Evolutionary conservation across 2,797 vertebrate species (phyloP).

Genomic region (Rhadinocentrus ornatus): DNA sequence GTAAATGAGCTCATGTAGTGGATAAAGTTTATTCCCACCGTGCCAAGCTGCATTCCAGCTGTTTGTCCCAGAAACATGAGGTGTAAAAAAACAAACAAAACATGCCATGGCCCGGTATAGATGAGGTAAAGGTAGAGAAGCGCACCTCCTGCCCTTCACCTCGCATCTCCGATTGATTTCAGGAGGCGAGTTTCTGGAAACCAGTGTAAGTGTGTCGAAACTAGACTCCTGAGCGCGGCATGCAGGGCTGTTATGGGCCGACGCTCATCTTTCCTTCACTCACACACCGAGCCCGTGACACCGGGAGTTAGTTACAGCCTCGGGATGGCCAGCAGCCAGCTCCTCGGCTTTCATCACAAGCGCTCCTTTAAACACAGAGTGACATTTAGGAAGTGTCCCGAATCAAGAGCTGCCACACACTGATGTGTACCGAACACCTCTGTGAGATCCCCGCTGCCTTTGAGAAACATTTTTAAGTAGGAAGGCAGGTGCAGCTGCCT

Average conservation of each 20-base stretch:
- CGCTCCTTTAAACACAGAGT: constrained; percentile 55
- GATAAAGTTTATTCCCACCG: neutral
- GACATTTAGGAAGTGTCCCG: constrained; percentile 49
- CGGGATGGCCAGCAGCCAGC: constrained; percentile 28
- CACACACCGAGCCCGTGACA: constrained; percentile 52
- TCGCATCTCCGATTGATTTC: constrained; percentile 54
- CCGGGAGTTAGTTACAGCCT: constrained; percentile 64
- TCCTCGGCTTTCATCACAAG: constrained; percentile 55
- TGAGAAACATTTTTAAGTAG: neutral
- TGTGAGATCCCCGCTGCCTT: no score
- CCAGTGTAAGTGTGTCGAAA: constrained; percentile 43
- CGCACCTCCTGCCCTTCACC: constrained; percentile 17
- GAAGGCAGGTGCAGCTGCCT: no score
- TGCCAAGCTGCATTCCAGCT: constrained; percentile 18
- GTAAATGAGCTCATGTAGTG: no score
- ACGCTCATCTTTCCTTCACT: constrained; percentile 26
- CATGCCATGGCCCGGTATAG: constrained; percentile 13
- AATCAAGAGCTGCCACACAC: no score
- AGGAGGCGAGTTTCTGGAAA: constrained; percentile 29
- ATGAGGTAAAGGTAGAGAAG: constrained; percentile 22
- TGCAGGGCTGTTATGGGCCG: constrained; percentile 34
- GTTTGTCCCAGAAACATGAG: constrained; percentile 24
- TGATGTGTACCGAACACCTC: neutral
- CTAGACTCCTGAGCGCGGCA: constrained; percentile 18
- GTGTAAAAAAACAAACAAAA: neutral